Percentiles rank a stretch among this genome's conserved stretches.
phyloP scores from a whole-genome alignment of 2,797 vertebrate species.

The Aselliscus stoliczkanus region DNA sequence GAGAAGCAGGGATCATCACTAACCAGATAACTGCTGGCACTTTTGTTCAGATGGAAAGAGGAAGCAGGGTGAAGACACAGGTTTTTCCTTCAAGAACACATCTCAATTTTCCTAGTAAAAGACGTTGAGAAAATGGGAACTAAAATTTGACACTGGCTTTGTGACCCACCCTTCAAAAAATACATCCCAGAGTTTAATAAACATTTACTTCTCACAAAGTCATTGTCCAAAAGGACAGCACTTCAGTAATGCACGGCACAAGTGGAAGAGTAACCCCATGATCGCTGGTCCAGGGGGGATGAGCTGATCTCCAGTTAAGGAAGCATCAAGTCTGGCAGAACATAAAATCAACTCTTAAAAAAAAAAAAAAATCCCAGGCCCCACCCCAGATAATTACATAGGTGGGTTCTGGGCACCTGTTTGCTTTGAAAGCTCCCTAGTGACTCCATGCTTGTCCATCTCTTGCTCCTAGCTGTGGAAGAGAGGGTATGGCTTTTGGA shows the following conservation, averaged over 20 bases:
- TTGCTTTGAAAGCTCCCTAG: neutral
- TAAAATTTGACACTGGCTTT: neutral
- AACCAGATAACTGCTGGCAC: neutral
- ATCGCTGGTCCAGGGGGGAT: neutral
- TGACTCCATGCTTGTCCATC: neutral
- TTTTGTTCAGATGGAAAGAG: neutral
- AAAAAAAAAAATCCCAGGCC: neutral
- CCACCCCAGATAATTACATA: neutral
- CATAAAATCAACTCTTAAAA: neutral
- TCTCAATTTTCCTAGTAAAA: neutral
- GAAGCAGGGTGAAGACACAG: neutral
- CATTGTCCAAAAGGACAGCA: neutral
- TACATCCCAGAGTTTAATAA: neutral
- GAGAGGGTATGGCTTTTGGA: neutral
- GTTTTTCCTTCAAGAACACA: conserved; percentile 5
- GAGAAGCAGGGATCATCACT: neutral
- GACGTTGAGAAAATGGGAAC: neutral
- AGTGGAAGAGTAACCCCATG: neutral
- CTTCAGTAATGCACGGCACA: neutral
- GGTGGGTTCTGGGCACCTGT: neutral
- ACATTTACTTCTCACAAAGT: neutral
- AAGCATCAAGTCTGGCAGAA: neutral
- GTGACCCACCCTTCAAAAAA: neutral
- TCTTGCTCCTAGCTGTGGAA: neutral
- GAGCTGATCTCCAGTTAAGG: neutral